These are phyloP conservation scores for Drosophila demipolita DNA, from an alignment of 2,888 invertebrate species.

Conservation along the genomic window DNA sequence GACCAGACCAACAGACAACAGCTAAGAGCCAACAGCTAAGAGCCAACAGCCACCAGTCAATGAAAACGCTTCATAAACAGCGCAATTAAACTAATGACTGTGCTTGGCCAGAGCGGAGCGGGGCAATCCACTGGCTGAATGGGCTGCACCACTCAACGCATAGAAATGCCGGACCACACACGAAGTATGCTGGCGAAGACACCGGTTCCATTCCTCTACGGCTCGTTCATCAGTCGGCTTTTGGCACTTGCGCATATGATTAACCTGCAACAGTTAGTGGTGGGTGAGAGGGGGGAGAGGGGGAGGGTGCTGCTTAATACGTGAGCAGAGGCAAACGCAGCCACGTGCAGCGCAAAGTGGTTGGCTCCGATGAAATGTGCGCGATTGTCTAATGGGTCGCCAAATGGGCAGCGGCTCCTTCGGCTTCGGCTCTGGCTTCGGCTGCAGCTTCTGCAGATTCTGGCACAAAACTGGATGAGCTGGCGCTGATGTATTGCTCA, in stretches of 20 bases:
- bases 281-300: neutral
- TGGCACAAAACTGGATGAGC: constrained; percentile 50
- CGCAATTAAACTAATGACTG: constrained; percentile 79
- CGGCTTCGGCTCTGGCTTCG: constrained; percentile 26
- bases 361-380: constrained; percentile 59
- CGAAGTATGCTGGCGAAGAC: constrained; percentile 38
- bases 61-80: constrained; percentile 75
- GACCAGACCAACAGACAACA: neutral
- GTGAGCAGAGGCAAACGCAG: constrained; percentile 36
- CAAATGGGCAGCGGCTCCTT: constrained; percentile 59
- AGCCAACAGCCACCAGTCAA: constrained; percentile 32
- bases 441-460: neutral
- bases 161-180: constrained; percentile 67
- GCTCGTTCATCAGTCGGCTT: constrained; percentile 51
- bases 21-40: no score
- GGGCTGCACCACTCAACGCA: constrained; percentile 30
- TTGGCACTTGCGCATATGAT: constrained; percentile 77
- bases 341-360: constrained; percentile 67
- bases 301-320: constrained; percentile 23
- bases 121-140: constrained; percentile 32
- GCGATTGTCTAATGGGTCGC: constrained; percentile 77
- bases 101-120: constrained; percentile 48
- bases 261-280: constrained; percentile 33
- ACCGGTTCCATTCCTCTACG: constrained; percentile 52
- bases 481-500: constrained; percentile 50